phyloP scores from a whole-genome alignment of 1,140 invertebrate species.

The Rhizoglyphus robini region DNA sequence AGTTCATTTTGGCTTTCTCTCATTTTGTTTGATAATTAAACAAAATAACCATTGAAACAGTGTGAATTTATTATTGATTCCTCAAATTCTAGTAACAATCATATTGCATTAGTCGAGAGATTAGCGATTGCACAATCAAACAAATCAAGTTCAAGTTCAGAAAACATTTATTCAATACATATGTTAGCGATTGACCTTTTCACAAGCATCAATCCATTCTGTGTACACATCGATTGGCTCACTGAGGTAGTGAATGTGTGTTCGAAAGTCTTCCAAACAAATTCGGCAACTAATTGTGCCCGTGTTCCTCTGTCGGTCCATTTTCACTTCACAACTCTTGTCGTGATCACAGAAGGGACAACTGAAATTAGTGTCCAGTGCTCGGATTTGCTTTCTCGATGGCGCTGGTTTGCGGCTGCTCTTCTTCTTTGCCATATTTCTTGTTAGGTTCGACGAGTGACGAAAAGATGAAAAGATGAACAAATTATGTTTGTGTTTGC shows the following conservation, averaged over 20 bases:
- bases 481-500: no score
- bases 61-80: no score
- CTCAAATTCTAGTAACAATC: no score
- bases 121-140: no score
- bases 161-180: no score
- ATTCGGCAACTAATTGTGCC: conserved; percentile 85
- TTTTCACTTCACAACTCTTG: conserved; percentile 97
- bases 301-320: conserved; percentile 85
- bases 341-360: conserved; percentile 99
- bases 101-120: no score
- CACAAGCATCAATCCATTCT: conserved; percentile 99
- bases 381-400: conserved; percentile 44
- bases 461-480: no score
- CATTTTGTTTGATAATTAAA: no score
- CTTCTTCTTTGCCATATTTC: conserved; percentile 18
- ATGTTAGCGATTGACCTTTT: conserved; percentile 56
- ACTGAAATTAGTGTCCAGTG: conserved; percentile 89
- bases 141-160: no score
- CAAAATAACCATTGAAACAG: no score
- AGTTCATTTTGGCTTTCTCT: no score
- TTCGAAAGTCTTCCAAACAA: conserved; percentile 92
- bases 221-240: conserved; percentile 98
- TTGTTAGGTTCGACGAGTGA: no score
- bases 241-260: conserved; percentile 82
- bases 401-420: conserved; percentile 17